Evolutionary conservation across 2,113 vertebrate genomes (phyloP).

Genomic region (Aegotheles bennettii): DNA sequence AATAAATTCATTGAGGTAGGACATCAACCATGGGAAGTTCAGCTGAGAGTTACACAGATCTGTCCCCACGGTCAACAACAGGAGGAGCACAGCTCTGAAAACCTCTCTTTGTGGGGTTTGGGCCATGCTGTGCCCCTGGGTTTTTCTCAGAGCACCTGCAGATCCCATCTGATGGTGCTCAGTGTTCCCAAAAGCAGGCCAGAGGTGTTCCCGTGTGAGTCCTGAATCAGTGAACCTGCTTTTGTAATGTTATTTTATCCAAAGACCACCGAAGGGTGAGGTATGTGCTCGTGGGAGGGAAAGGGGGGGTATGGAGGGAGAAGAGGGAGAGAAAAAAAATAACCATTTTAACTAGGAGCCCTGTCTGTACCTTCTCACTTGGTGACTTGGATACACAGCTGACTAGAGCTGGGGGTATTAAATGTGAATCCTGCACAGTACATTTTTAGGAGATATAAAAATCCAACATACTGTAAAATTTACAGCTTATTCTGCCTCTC

Average conservation of each 20-base stretch:
- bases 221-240: neutral
- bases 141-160: neutral
- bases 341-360: conserved; percentile 39
- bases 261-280: neutral
- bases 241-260: neutral
- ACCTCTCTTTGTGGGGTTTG: neutral
- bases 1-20: neutral
- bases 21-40: neutral
- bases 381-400: conserved; percentile 66
- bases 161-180: neutral
- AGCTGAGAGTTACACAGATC: neutral
- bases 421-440: conserved; percentile 64
- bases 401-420: conserved; percentile 57
- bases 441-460: conserved; percentile 75
- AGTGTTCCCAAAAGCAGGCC: neutral
- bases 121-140: neutral
- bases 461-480: conserved; percentile 68
- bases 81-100: neutral
- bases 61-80: neutral
- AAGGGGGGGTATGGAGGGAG: neutral
- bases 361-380: conserved; percentile 49
- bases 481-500: conserved; percentile 62
- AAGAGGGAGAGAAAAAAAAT: neutral
- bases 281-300: neutral
- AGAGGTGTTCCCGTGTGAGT: neutral